Base-by-base conservation (phyloP, 2,797 vertebrate species). In the Pipistrellus pygmaeus region DNA sequence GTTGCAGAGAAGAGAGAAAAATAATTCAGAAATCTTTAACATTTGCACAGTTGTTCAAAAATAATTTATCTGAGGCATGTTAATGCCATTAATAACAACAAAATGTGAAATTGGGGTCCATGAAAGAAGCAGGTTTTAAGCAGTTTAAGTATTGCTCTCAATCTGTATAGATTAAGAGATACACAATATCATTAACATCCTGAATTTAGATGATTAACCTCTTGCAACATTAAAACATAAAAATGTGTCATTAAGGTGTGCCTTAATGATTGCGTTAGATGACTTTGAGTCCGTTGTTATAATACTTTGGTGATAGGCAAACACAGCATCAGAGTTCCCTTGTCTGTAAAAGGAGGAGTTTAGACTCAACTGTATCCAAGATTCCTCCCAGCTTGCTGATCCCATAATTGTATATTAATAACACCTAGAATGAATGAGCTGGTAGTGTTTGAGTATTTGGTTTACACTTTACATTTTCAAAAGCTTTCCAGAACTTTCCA, bases 131-230 rank as follows among this genome's bases (percentile, higher is more conserved):
- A 44, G 5, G 14, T 41, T 87, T 80, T 83, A 51, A 78, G 66
- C 41, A 55, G 69, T 82, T 86, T 64, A 86, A 84, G 11, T 77
- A 23, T 77, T 73, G 51, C 18, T 30, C 46, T 88, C 21, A 77
- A 25, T 60, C 30, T 78, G 21, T 4, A 27, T 9, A 3, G 55
- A 57, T 81, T 51, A 75, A 55, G 66, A 57, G 66, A 55, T 46
- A 68, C 3, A 41, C 30, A 46, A 5, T 76, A 66, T 68, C 35
- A 62, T 88, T 60, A 90, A 66, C 55, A 92, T 73, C 23, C 3
- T 78, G 20, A n/a, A 44, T 51, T 88, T 95, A 90, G 78, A 76
- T 88, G 90, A 82, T 93, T 93, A 81, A 41, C 35, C 41, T 84
- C 60, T 71, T 93, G 57, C 46, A 80, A 44, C 51, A 60, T 71